Base-by-base conservation (phyloP, 2,888 invertebrate species). In the Parelbella ahira region DNA sequence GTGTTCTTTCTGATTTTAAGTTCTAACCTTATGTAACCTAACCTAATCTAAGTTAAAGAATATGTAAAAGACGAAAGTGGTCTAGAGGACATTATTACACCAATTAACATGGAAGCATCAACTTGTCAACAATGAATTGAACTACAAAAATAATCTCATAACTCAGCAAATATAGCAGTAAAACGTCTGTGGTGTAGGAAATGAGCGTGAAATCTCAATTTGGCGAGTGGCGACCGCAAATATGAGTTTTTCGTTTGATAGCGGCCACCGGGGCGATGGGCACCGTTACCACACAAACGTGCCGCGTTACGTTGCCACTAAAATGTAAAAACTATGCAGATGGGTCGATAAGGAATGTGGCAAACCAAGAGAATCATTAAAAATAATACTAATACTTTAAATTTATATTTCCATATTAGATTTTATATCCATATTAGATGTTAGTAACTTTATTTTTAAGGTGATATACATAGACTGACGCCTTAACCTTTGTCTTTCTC, bases 211-310 rank as follows among this genome's bases (percentile, higher is more conserved):
- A 44, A 47, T 48, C 46, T 44, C 54, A 53, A 53, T 56, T 52
- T 49, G 49, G 48, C 37, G 47, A 37, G 13, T 33, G 15, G 37
- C 28, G 37, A 54, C 53, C 54, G 47, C 56, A 54, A 30, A 30
- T 23, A 41, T 24, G 27, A 46, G 38, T 41, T 37, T 37, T 48
- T 51, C 39, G 46, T 32, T 49, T 57, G 54, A 55, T 60, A 60
- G 56, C 56, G 59, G 56, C 56, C 44, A 41, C 44, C 51, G 47
- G 46, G 24, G 37, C 42, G 50, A 49, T 48, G 41, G 58, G 50
- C 49, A 60, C 74, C 66, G 73, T 71, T 76, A 69, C 51, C 53
- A 49, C 21, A 28, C 27, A 21, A 27, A 27, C 41, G 41, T 34
- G 33, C 4, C 20, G 32, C 21, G 32, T 12, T 32, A 19, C 19